Percentiles rank a stretch among this genome's conserved stretches.
These are phyloP conservation scores for Drosophila emarginata DNA, from an alignment of 2,888 invertebrate species.

Conservation along the genomic window DNA sequence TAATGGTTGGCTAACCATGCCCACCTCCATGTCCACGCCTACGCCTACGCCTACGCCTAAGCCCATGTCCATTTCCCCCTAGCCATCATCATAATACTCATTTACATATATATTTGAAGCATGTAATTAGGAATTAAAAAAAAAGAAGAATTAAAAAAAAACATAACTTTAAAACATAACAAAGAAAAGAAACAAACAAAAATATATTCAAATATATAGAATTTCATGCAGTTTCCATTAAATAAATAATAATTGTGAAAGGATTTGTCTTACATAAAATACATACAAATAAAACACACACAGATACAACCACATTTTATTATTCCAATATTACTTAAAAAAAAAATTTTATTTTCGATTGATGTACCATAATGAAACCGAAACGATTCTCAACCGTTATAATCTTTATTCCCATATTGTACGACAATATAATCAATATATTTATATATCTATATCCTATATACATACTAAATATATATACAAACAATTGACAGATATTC, in stretches of 20 bases:
- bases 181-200: background rate
- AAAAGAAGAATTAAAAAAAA: background rate
- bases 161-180: background rate
- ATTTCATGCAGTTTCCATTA: background rate
- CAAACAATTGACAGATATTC: conserved; percentile 84
- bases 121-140: background rate
- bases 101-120: background rate
- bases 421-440: background rate
- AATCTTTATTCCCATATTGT: background rate
- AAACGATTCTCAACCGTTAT: background rate
- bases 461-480: background rate
- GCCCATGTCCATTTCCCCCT: background rate
- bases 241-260: background rate
- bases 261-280: background rate
- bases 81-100: background rate
- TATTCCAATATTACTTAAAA: background rate
- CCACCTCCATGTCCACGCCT: background rate
- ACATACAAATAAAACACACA: background rate
- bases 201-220: background rate
- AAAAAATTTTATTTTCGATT: background rate
- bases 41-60: background rate
- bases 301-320: background rate
- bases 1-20: conserved; percentile 25
- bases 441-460: background rate
- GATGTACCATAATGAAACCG: background rate